phyloP scores from a whole-genome alignment of 2,113 vertebrate species.

The Dipodomys stephensi region DNA sequence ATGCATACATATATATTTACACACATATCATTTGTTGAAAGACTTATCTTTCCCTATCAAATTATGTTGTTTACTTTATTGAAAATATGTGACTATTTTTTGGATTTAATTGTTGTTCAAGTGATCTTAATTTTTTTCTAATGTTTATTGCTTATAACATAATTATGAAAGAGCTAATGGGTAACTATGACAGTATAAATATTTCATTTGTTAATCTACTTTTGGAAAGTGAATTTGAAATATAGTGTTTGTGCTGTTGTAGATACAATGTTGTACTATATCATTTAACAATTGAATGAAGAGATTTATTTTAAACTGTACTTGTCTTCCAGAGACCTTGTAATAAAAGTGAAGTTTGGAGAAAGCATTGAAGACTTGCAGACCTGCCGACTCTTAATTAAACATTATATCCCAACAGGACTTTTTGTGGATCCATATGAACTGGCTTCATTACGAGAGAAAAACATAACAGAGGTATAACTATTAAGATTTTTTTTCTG shows the following conservation, averaged over 20 bases:
- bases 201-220: slow-evolving; percentile 50
- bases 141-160: background rate
- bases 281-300: slow-evolving; percentile 51
- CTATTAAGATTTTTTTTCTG: background rate
- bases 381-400: slow-evolving; percentile 86
- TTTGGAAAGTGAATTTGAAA: slow-evolving; percentile 66
- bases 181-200: slow-evolving; percentile 49
- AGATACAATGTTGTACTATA: background rate
- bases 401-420: slow-evolving; percentile 88
- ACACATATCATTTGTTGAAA: background rate
- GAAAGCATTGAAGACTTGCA: slow-evolving; percentile 69
- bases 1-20: too few species aligned
- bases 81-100: slow-evolving; percentile 9
- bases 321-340: slow-evolving; percentile 89
- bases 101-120: slow-evolving; percentile 19
- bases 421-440: slow-evolving; percentile 95
- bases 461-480: slow-evolving; percentile 90
- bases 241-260: slow-evolving; percentile 29
- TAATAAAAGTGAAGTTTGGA: slow-evolving; percentile 87
- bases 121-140: slow-evolving; percentile 16
- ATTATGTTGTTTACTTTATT: background rate
- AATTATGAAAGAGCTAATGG: slow-evolving; percentile 46
- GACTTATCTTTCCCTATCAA: background rate
- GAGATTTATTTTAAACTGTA: slow-evolving; percentile 60
- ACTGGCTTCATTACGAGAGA: slow-evolving; percentile 88